These are phyloP conservation scores for Ranitomeya variabilis DNA, from an alignment of 2,113 vertebrate species.

Conservation along the genomic window DNA sequence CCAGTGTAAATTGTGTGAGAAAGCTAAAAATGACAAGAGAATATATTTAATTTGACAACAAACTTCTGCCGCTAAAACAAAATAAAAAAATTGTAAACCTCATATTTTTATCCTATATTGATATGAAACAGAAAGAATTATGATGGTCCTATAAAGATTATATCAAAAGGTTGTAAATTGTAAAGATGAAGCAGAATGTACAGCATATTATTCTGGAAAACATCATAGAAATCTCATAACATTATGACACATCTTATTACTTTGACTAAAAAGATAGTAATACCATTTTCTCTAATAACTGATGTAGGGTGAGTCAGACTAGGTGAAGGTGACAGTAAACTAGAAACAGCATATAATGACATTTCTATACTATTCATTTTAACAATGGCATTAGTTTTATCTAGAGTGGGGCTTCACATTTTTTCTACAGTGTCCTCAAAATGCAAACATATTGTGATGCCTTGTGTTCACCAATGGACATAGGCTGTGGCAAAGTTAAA, in stretches of 20 bases:
- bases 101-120: not conserved
- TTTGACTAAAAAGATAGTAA: not conserved
- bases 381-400: not conserved
- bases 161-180: not conserved
- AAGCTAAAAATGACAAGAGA: not conserved
- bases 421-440: not conserved
- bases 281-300: not conserved
- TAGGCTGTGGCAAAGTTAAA: not conserved
- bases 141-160: not conserved
- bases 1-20: slow-evolving; percentile 37
- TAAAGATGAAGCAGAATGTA: not conserved
- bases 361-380: not conserved
- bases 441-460: not conserved
- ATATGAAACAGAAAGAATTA: not conserved
- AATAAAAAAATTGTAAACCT: not conserved
- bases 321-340: not conserved
- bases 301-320: not conserved
- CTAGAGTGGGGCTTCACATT: not conserved
- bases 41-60: slow-evolving; percentile 16
- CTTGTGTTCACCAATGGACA: not conserved
- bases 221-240: not conserved
- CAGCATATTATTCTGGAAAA: not conserved
- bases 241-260: not conserved
- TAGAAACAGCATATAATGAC: not conserved
- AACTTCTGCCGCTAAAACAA: not conserved